phyloP scores from a whole-genome alignment of 2,113 vertebrate genomes.

The Cavia aperea region DNA sequence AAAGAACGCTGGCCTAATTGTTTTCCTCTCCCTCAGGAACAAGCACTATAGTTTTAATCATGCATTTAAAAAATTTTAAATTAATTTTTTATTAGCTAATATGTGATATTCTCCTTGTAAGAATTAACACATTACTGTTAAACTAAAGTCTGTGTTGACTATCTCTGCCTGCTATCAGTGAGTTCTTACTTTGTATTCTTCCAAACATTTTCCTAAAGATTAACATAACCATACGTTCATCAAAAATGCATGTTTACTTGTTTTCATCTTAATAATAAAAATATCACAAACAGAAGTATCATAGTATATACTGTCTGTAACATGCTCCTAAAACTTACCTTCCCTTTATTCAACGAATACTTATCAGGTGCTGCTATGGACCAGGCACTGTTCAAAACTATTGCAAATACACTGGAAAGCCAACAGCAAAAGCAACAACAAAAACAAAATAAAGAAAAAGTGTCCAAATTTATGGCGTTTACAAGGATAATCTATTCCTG shows the following conservation, averaged over 20 bases:
- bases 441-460: not conserved
- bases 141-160: not conserved
- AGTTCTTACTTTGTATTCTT: conserved; percentile 27
- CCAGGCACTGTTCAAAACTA: not conserved
- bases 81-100: conserved; percentile 58
- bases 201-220: not conserved
- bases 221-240: not conserved
- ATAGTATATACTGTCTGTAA: not conserved
- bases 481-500: not conserved
- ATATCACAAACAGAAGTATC: not conserved
- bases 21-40: not conserved
- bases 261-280: conserved; percentile 25
- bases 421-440: not conserved
- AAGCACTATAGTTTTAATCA: conserved; percentile 41
- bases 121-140: conserved; percentile 32
- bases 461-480: not conserved
- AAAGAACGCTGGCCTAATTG: conserved; percentile 15
- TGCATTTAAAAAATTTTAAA: conserved; percentile 22
- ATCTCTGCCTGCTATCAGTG: not conserved
- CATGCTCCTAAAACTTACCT: not conserved
- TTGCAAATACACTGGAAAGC: not conserved
- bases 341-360: conserved; percentile 25
- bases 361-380: not conserved
- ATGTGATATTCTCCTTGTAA: conserved; percentile 44
- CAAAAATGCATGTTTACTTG: not conserved